Conservation (phyloP, 1,140 invertebrate genomes). For the Galendromus occidentalis region DNA sequence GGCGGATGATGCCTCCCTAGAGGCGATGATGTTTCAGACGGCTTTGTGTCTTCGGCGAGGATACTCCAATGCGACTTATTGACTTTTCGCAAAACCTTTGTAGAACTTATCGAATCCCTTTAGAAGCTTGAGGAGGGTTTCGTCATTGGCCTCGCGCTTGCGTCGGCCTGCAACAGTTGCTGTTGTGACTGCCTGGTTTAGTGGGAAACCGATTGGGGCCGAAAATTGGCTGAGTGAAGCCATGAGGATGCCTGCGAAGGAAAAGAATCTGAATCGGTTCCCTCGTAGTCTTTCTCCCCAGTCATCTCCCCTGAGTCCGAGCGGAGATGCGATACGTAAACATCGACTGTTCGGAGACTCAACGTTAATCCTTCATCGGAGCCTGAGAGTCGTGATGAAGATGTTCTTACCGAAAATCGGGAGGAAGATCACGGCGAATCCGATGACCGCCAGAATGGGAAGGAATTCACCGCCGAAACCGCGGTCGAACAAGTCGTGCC, state of each 20-base stretch:
- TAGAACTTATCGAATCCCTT: slow-evolving; percentile 7
- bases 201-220: background rate
- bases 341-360: too few relatives aligned
- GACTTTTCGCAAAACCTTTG: background rate
- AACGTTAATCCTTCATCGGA: too few relatives aligned
- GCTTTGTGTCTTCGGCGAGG: too few relatives aligned
- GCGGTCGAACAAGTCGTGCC: background rate
- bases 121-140: background rate
- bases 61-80: too few relatives aligned
- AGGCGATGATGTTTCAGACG: too few relatives aligned
- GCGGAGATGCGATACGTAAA: too few relatives aligned
- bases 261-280: background rate
- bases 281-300: too few relatives aligned
- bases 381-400: too few relatives aligned
- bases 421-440: background rate
- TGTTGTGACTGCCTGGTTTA: slow-evolving; percentile 2
- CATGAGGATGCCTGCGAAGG: background rate
- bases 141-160: background rate
- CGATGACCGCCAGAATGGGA: background rate
- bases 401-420: background rate
- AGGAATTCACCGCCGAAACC: background rate
- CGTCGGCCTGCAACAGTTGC: background rate
- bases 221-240: background rate
- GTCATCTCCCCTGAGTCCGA: too few relatives aligned
- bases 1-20: too few relatives aligned